phyloP scores from a whole-genome alignment of 2,888 invertebrate genomes.

The Drosophila stalkeri region DNA sequence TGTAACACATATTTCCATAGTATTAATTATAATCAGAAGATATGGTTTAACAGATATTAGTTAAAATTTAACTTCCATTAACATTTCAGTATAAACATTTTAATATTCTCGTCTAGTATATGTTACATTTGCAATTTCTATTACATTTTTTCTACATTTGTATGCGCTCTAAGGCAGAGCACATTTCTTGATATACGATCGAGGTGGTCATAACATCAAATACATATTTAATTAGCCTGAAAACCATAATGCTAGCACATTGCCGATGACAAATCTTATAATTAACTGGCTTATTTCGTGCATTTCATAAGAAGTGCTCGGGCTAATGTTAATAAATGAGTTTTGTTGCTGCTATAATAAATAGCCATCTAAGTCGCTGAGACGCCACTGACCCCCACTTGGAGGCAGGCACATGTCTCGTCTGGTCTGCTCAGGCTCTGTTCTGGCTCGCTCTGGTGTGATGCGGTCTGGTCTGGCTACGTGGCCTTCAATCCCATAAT shows the following conservation, averaged over 20 bases:
- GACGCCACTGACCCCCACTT: constrained; percentile 39
- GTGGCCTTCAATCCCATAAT: constrained; percentile 62
- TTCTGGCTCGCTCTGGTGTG: background rate
- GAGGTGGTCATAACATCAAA: background rate
- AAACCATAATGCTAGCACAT: constrained; percentile 12
- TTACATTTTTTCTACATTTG: background rate
- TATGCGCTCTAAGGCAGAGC: background rate
- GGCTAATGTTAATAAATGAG: constrained; percentile 72
- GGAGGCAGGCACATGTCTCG: constrained; percentile 37
- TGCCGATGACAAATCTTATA: constrained; percentile 65
- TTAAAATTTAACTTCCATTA: background rate
- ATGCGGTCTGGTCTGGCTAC: constrained; percentile 5
- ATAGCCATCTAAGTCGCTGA: constrained; percentile 43
- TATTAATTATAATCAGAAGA: no score
- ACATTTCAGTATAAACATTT: background rate
- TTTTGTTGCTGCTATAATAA: constrained; percentile 51
- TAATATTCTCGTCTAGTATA: no score
- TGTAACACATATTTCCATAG: no score
- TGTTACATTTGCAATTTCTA: background rate
- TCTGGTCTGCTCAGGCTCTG: constrained; percentile 15
- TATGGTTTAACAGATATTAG: no score
- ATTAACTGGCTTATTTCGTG: constrained; percentile 68
- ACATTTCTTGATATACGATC: background rate
- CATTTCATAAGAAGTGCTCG: constrained; percentile 43
- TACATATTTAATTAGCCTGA: constrained; percentile 28